These are phyloP conservation scores for Melieria omissa DNA, from an alignment of 2,888 invertebrate genomes.

Conservation along the genomic window DNA sequence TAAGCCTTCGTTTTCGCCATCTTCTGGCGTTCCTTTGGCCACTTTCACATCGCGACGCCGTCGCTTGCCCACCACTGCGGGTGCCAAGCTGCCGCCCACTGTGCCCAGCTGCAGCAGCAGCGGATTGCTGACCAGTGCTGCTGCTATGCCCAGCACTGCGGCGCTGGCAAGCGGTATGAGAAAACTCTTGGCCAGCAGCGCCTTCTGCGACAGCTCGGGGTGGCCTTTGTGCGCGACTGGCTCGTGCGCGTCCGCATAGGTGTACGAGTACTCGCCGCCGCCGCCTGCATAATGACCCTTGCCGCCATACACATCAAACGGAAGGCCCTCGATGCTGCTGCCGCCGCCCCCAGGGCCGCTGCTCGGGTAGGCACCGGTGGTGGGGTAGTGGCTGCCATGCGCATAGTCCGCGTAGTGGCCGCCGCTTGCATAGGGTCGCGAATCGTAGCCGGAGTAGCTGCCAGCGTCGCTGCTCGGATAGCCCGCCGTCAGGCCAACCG, in stretches of 20 bases:
- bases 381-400: conserved; percentile 44
- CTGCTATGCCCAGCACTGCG: conserved; percentile 83
- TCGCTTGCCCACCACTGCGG: conserved; percentile 55
- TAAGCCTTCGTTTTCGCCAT: conserved; percentile 8
- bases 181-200: conserved; percentile 69
- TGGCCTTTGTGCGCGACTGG: conserved; percentile 54
- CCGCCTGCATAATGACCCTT: conserved; percentile 53
- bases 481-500: conserved; percentile 31
- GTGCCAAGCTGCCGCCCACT: conserved; percentile 70
- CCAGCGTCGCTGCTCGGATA: conserved; percentile 40
- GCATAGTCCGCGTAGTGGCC: conserved; percentile 39
- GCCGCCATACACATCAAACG: conserved; percentile 60
- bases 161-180: conserved; percentile 81
- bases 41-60: conserved; percentile 45
- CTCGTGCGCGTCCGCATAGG: conserved; percentile 48
- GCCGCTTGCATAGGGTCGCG: conserved; percentile 51
- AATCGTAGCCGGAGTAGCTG: conserved; percentile 46
- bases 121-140: conserved; percentile 81
- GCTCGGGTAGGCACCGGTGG: conserved; percentile 33
- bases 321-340: conserved; percentile 46
- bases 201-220: conserved; percentile 57
- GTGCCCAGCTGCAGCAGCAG: conserved; percentile 82
- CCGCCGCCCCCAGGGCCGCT: conserved; percentile 49
- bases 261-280: conserved; percentile 55
- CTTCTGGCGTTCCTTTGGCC: conserved; percentile 14